Base-by-base conservation (phyloP, 2,113 vertebrate species). In the Ptilonorhynchus violaceus region DNA sequence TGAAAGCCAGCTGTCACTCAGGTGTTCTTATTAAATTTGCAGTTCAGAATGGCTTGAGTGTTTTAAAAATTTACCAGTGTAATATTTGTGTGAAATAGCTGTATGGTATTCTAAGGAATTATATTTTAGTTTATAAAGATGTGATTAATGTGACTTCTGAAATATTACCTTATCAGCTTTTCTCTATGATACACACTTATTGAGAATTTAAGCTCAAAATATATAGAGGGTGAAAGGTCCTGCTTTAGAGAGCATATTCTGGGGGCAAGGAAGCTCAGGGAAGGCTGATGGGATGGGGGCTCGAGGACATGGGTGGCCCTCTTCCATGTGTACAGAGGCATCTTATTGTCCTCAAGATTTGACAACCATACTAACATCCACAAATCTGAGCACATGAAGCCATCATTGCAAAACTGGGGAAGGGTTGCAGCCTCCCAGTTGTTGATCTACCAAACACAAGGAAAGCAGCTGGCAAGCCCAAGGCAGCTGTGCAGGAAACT, bases 11-110 rank as follows among this genome's bases (percentile, higher is more conserved):
- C 67, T 88, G 81, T 88, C 74, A 91, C 46, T 94, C 70, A 92
- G 62, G 66, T 90, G 23, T 42, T 95, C 77, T 39, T 85, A 88
- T 89, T 90, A 93, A 96, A 95, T 85, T 88, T 89, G 66, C 66
- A 91, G 69, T 58, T 89, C 77, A 85, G 83, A 91, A 66, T 82
- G 55, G n/a, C 28, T 37, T 44, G 67, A 68, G 67, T 46, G 23
- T 73, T 94, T 93, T 79, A 93, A 96, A 94, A 91, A 93, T 80
- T 92, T 91, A 94, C 55, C 39, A 74, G 1, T 67, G 50, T 59
- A 92, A 67, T 82, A 77, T 77, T 86, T 88, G 46, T 88, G 55
- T 79, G 58, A 94, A 90, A 88, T 39, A 66, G 67, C 46, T 70
- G 42, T 44, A 35, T 84, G 78, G 73, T 69, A 94, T 60, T 85